Base-by-base conservation (phyloP, 2,113 vertebrate genomes). In the Willisornis vidua region DNA sequence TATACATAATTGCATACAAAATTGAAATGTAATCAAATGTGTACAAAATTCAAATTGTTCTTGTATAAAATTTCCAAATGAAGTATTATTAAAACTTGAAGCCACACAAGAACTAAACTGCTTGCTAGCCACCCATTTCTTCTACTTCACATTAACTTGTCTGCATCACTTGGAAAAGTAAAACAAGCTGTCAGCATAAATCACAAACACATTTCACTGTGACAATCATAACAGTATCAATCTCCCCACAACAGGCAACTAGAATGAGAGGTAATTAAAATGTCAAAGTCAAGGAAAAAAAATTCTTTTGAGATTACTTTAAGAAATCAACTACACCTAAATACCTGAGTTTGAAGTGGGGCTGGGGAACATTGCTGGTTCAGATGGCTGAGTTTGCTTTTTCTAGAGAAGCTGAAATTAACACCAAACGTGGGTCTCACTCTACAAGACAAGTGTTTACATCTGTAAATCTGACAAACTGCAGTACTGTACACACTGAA, bases 1-100 rank as follows among this genome's bases (percentile, higher is more conserved):
- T 31, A 37, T 94, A 97, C 76, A 96, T 96, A 98, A 91, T 87
- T 97, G 39, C 63, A 87, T 97, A 97, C 82, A 97, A 98, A 97
- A 92, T 85, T 2, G 1, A 87, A 85, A 63, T 12, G 7, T 61
- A 79, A 86, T 54, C 84, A 94, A 96, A 83, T 70, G 26, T 70
- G 83, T 97, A 98, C 85, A 97, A 97, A 98, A 83, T 90, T 96
- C 89, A 93, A 92, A 92, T 41, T 89, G 25, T 70, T 92, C 86
- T 89, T 74, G 70, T 97, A 98, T 54, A 97, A 97, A 97, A 96
- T 95, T 95, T 96, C 66, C 78, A 96, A 95, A 96, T 73, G 20
- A 93, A 85, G 82, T 94, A 94, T 82, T 93, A 96, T 76, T 97
- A 83, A 95, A 96, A 96, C 58, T 82, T 78, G n/a, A 97, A 95